A percentile compares a stretch with the other conserved stretches of the same genome.
Conservation (phyloP, 2,797 vertebrate genomes). For the Threskiornis aethiopicus region DNA sequence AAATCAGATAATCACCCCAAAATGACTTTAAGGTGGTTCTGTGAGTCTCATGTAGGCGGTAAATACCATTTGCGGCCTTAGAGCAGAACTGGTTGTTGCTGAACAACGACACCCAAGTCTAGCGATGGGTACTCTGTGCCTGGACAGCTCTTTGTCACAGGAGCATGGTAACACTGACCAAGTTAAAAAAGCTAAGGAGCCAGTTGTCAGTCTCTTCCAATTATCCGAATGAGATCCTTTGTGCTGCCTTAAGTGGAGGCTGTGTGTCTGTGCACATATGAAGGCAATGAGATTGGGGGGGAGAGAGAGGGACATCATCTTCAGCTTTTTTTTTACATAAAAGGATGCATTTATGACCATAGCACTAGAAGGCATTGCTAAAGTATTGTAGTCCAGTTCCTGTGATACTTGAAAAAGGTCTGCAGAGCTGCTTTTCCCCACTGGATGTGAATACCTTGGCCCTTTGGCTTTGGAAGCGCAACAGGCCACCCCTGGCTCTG, state of each 20-base stretch:
- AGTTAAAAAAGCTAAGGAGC: neutral
- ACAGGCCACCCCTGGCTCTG: neutral
- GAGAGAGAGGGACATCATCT: neutral
- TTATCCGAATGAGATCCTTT: neutral
- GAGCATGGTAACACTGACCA: neutral
- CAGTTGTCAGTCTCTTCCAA: neutral
- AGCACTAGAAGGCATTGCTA: neutral
- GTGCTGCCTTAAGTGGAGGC: neutral
- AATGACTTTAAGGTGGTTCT: neutral
- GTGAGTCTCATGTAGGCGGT: neutral
- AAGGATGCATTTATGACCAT: neutral
- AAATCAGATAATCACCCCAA: neutral
- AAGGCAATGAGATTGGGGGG: neutral
- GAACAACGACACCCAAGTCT: fast-evolving
- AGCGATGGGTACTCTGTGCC: neutral
- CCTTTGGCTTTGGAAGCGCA: neutral
- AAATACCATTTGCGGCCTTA: neutral
- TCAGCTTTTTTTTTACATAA: neutral
- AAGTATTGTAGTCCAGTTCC: neutral
- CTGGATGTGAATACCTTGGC: neutral
- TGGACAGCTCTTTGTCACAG: neutral
- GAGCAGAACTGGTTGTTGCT: neutral
- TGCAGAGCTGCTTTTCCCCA: neutral
- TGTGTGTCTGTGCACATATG: fast-evolving
- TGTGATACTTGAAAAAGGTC: neutral